These are phyloP conservation scores for Engraulis encrasicolus DNA, from an alignment of 2,113 vertebrate genomes.

Conservation along the genomic window DNA sequence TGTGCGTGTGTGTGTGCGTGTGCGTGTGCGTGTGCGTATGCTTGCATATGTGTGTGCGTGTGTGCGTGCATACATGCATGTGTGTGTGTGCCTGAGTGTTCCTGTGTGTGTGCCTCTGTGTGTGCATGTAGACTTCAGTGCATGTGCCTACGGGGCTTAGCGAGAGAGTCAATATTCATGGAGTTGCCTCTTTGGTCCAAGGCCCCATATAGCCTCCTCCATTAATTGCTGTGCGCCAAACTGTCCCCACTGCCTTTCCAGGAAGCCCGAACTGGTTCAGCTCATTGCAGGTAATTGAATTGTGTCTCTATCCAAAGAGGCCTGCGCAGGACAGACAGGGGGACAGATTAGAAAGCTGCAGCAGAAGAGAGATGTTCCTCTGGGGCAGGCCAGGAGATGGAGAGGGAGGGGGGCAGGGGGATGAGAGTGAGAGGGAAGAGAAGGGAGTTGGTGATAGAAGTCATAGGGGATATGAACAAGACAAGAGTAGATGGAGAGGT, in stretches of 20 bases:
- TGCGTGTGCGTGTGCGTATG: not conserved
- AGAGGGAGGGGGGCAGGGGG: not conserved
- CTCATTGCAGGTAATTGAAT: slow-evolving; percentile 76
- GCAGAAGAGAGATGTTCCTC: not conserved
- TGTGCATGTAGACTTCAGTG: not conserved
- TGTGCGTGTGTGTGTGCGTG: slow-evolving; percentile 18
- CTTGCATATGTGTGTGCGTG: no score
- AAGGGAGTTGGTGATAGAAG: not conserved
- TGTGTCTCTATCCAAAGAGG: slow-evolving; percentile 62
- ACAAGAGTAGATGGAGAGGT: not conserved
- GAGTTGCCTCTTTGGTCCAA: slow-evolving; percentile 53
- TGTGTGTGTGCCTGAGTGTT: not conserved
- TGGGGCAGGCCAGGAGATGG: not conserved
- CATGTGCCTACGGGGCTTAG: not conserved
- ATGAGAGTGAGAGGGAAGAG: no score
- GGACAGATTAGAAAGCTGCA: slow-evolving; percentile 38
- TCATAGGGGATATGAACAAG: not conserved
- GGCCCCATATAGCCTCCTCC: slow-evolving; percentile 54
- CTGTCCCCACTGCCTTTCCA: slow-evolving; percentile 67
- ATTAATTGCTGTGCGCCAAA: slow-evolving; percentile 69
- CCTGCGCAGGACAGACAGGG: slow-evolving; percentile 42
- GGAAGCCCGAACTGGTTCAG: slow-evolving; percentile 58
- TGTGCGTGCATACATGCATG: not conserved
- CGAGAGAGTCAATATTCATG: slow-evolving; percentile 23
- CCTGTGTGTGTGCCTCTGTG: no score